These are phyloP conservation scores for Mus caroli DNA, from an alignment of 2,797 vertebrate genomes.

Conservation along the genomic window DNA sequence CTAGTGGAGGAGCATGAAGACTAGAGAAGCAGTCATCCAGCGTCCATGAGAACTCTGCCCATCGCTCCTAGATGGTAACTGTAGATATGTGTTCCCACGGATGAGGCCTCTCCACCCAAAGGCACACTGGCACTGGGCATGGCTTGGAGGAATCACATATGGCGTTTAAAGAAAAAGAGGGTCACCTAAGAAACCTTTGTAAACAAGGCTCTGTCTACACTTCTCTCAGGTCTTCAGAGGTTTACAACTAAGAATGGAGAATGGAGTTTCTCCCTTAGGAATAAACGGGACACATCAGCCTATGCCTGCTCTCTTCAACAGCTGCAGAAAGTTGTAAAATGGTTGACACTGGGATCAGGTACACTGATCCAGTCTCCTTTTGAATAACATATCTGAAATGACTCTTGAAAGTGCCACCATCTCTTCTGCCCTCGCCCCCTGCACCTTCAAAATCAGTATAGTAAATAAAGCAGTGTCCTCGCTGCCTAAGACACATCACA, in stretches of 20 bases:
- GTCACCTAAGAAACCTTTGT: background rate
- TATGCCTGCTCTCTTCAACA: background rate
- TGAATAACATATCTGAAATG: background rate
- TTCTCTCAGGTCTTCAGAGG: constrained; percentile 3
- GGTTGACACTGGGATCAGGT: background rate
- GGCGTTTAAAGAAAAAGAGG: background rate
- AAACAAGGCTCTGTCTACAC: background rate
- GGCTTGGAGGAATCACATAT: background rate
- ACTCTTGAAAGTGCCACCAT: background rate
- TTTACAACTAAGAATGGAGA: background rate
- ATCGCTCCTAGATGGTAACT: background rate
- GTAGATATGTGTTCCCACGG: background rate
- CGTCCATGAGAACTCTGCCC: background rate
- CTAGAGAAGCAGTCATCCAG: background rate
- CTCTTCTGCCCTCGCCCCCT: background rate
- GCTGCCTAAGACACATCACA: background rate
- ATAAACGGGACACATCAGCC: background rate
- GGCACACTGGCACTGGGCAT: background rate
- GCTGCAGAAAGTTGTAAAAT: background rate
- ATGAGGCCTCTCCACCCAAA: background rate
- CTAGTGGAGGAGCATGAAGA: constrained; percentile 10
- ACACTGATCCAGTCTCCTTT: background rate
- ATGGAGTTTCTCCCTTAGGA: background rate
- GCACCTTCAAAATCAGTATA: constrained; percentile 21
- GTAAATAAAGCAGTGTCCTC: background rate